Conservation (phyloP, 2,888 invertebrate species). For the Chloromyia formosa region DNA sequence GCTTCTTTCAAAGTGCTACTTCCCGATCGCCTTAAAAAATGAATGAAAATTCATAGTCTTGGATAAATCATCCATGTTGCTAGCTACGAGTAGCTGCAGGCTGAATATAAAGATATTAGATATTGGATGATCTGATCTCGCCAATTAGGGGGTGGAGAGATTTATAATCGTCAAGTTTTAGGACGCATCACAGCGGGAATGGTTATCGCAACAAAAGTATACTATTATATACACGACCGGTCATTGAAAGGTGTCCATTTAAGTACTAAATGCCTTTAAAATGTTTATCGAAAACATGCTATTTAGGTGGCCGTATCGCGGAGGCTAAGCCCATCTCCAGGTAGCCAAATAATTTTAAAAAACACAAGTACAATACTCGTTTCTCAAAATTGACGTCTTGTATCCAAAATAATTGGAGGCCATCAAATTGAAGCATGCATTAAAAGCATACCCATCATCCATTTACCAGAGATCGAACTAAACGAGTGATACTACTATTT, state of each 20-base stretch:
- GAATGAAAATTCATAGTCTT: not conserved
- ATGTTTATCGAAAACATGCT: no score
- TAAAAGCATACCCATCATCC: no score
- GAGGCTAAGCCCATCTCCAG: no score
- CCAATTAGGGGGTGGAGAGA: constrained; percentile 20
- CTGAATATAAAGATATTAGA: constrained; percentile 24
- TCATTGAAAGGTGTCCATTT: no score
- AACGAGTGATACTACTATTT: not conserved
- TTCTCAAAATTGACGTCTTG: no score
- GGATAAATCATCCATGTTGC: constrained; percentile 1
- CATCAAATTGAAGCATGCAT: no score
- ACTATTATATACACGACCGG: no score
- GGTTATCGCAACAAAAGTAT: not conserved
- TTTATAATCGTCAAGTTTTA: not conserved
- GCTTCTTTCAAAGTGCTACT: not conserved
- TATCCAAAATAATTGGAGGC: no score
- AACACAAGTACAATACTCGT: no score
- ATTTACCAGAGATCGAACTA: not conserved
- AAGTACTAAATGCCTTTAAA: no score
- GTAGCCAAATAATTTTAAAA: no score
- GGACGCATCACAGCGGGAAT: not conserved
- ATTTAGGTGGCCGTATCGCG: no score
- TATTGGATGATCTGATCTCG: not conserved
- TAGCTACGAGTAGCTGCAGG: not conserved
- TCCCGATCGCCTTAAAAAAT: not conserved